Base-by-base conservation (phyloP, 2,797 vertebrate genomes). In the Sphenopsis melanotis region DNA sequence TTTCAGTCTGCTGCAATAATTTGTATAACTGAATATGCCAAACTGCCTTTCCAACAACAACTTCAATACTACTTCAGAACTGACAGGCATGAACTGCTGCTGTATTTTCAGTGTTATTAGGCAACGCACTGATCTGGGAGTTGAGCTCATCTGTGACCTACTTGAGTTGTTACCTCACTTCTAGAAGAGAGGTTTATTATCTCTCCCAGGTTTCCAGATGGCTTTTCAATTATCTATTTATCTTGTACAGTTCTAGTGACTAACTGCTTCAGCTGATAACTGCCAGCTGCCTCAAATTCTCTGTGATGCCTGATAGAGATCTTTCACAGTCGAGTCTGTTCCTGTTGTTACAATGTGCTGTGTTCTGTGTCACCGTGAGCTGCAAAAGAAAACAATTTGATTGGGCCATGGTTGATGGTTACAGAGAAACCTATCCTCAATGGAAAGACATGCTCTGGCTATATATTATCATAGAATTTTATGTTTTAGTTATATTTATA, bases 141-240 rank as follows among this genome's bases (percentile, higher is more conserved):
- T 61, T 64, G 44, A 89, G 53, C 26, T 93, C 53, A 71, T 68
- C 81, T 65, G 41, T 56, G 89, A 83, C 90, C 57, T 85, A 89
- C 75, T 68, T 55, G 49, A 92, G 64, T 15, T 57, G 56, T 69
- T 89, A 64, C 57, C 46, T 69, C 42, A 19, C 30, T 55, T 83
- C 50, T 69, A 82, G 29, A 90, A 91, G 36, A 89, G 39, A 93
- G 36, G 42, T 49, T 93, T 87, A 90, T 89, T 87, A 85, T 85
- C 68, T 87, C 76, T 91, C 65, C 47, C 39, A 87, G 57, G 68
- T 85, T 95, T 90, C 86, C 82, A 92, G 87, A 95, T 59, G 89
- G 82, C 53, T 91, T 95, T 94, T 89, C 89, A 89, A 87, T 94
- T 87, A 95, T 86, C 90, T 93, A 9, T 87, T 95, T 96, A 75